phyloP scores from a whole-genome alignment of 2,113 vertebrate genomes.

The Brevimyrus niger region DNA sequence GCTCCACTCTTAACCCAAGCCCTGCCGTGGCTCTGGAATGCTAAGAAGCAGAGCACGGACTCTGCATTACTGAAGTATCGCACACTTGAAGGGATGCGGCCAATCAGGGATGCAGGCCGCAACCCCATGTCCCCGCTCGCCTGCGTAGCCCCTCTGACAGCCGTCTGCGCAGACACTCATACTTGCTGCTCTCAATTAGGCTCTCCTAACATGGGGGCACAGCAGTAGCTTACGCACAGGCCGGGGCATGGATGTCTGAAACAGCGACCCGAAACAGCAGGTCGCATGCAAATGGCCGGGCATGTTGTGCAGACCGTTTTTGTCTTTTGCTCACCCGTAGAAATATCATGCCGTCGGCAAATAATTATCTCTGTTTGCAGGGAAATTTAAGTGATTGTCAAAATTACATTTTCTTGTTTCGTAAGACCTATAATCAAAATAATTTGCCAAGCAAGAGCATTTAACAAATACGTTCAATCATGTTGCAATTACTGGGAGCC shows the following conservation, averaged over 20 bases:
- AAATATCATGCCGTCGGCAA: not conserved
- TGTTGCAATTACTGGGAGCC: not conserved
- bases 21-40: constrained; percentile 39
- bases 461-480: not conserved
- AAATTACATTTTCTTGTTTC: not conserved
- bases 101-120: constrained; percentile 21
- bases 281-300: not conserved
- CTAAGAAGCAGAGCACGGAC: constrained; percentile 44
- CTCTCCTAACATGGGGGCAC: constrained; percentile 15
- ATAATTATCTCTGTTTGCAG: not conserved
- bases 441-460: not conserved
- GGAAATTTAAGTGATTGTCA: not conserved
- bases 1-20: constrained; percentile 35
- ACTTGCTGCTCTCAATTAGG: constrained; percentile 39
- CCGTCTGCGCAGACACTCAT: constrained; percentile 21
- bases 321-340: not conserved
- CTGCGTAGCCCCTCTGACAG: constrained; percentile 23
- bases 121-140: constrained; percentile 7
- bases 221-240: not conserved
- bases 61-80: constrained; percentile 39
- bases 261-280: not conserved
- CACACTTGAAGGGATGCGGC: constrained; percentile 31
- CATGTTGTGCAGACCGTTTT: not conserved
- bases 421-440: not conserved
- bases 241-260: not conserved